Base-by-base conservation (phyloP, 2,113 vertebrate species). In the Limanda limanda region DNA sequence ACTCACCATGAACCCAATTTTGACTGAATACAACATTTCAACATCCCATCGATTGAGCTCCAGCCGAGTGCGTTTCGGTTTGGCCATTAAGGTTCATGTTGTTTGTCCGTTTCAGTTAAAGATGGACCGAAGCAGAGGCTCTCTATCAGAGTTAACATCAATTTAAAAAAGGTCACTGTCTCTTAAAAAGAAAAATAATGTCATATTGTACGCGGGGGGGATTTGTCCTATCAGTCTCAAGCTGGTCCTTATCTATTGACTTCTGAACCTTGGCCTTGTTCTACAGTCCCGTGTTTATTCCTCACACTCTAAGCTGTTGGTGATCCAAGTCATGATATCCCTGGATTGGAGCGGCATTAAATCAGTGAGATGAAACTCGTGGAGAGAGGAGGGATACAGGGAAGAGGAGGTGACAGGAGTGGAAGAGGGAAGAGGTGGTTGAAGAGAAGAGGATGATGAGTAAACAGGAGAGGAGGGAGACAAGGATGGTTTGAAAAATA, bases 41-140 rank as follows among this genome's bases (percentile, higher is more conserved):
- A 31, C 15, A 14, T 65, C 27, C 67, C 2, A 23, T 63, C 37
- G 21, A 17, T 31, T 61, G 56, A 63, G 54, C 52, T 79, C 40
- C 45, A 17, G 71, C 11, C 51, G 27, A 57, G 56, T 58, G n/a
- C 48, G 23, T 42, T 76, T 65, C 15, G 20, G n/a, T 57, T 35
- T 37, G 61, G 24, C 45, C 14, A 48, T 74, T 71, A 68, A 61
- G 5, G 1, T 62, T 18, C 31, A 61, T 27, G 62, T 70, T 76
- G 65, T 76, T 65, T 56, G 74, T 56, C 24, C 3, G 14, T 71
- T 71, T 80, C 9, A 71, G n/a, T 31, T 70, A 51, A 63, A 72
- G 69, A 57, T 45, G 56, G 47, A 75, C 57, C 54, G 20, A 78
- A 60, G 56, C 63, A 61, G 70, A 68, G 15, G 55, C 40, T 10